Evolutionary conservation across 2,888 invertebrate genomes (phyloP), one percentile per base, ranked within the genome.

Genomic region (Myathropa florea): DNA sequence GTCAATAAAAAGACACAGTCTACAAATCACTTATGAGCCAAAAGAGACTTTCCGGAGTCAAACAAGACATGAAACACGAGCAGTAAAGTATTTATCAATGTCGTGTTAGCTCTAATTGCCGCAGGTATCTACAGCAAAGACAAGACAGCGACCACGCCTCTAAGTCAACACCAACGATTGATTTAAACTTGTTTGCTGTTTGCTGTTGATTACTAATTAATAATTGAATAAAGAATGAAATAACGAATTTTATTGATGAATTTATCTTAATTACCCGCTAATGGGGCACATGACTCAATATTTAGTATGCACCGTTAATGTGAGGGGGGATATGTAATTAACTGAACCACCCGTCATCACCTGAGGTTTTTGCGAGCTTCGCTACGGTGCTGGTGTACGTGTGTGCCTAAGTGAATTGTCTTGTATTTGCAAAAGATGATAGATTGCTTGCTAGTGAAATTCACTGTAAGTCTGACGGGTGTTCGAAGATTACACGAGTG

Each of bases 81-180:
- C 67, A 73, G 59, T 80, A 80, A 73, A 68, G n/a, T 53, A 33
- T 73, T 55, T 73, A 73, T 80, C 67, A 80, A 64, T 55, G 67
- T 57, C 80, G 65, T 67, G 80, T 80, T 80, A 61, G 24, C 26
- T 53, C 55, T 80, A 72, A 80, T 72, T 80, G 33, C 60, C 24
- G 57, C 57, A 26, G 24, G 57, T 80, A 60, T 53, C 24, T 26
- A 21, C 21, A 65, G 10, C 30, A 59, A 30, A 60, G 68, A 63
- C 70, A 61, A 61, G 30, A 26, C 18, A 68, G 24, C 60, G 33
- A 24, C 70, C 78, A 71, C 71, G 63, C 78, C 78, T 64, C 24
- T 57, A 33, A 7, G 61, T 53, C 39, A 30, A 30, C 28, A 68
- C 39, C 30, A 21, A 55, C 46, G 39, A 70, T 61, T 55, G 68